Evolutionary conservation across 2,888 invertebrate species (phyloP), one percentile per base, ranked within the genome.

Genomic region (Drosophila borealis): DNA sequence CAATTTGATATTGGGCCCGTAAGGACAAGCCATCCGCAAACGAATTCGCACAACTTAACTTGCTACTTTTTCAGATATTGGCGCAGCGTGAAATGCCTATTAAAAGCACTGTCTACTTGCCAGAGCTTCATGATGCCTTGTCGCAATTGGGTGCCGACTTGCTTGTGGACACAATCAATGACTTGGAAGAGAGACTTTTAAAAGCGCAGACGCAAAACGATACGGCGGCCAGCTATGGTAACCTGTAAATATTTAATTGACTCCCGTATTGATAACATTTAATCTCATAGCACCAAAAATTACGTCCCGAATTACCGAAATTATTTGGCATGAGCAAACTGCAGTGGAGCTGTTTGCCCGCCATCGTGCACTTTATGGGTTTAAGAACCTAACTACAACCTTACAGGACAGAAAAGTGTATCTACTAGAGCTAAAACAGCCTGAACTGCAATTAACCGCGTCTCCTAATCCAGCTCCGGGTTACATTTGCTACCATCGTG

Each of bases 1-100:
- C 94, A 94, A 91, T 97, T 97, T 93, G 97, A 97, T 93, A 93
- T 96, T 78, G 97, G 97, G 81, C 93, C 93, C 66, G 93, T 94
- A 72, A 81, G 93, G 1, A 55, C 0, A 5, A n/a, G 10, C 3
- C 14, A 37, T 13, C 33, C 10, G 21, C 41, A 21, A 6, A 44
- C 3, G 1, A 13, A 33, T 39, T 14, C 29, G 17, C 41, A 17
- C 29, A 1, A 19, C 10, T 51, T 25, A 39, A 60, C 37, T 48
- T 29, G 4, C 3, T 14, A 25, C 9, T 37, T 9, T 73, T 78
- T 13, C 11, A 92, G 91, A 85, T 92, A 36, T 91, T 93, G 41
- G 91, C 93, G 14, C 95, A 96, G 91, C 91, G 92, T 75, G 92
- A 93, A 89, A 89, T 95, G 19, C 66, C 90, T 41, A 94, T 97